These are phyloP conservation scores for Phymatocera aterrima DNA, from an alignment of 2,888 invertebrate species.

Conservation along the genomic window DNA sequence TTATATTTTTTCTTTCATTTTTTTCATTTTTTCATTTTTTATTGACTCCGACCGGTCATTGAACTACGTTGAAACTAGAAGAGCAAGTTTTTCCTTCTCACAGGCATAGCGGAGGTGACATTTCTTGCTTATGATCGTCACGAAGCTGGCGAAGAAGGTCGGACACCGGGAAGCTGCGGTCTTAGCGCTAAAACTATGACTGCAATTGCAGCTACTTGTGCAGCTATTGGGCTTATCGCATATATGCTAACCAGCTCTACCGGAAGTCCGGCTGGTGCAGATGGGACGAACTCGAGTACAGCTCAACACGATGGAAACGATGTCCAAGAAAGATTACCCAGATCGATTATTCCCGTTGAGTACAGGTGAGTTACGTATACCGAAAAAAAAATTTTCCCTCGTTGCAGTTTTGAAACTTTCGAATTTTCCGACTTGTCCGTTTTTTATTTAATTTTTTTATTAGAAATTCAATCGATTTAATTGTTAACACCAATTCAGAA, in stretches of 20 bases:
- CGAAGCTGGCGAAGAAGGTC: constrained; percentile 49
- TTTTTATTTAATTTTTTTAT: no score
- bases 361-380: constrained; percentile 3
- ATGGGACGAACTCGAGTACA: not conserved
- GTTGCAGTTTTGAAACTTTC: no score
- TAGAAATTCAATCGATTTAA: no score
- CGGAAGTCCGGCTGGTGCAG: constrained; percentile 19
- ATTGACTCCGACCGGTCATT: not conserved
- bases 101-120: constrained; percentile 61
- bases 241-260: constrained; percentile 60
- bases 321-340: constrained; percentile 2
- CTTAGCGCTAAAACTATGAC: constrained; percentile 55
- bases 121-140: constrained; percentile 59
- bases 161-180: constrained; percentile 53
- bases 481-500: no score
- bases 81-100: not conserved
- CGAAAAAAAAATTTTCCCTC: constrained; percentile 29
- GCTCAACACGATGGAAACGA: not conserved
- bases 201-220: constrained; percentile 56
- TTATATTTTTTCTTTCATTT: not conserved
- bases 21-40: not conserved
- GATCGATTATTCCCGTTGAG: constrained; percentile 5
- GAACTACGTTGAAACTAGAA: constrained; percentile 16
- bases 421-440: no score
- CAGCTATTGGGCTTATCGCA: constrained; percentile 56